These are phyloP conservation scores for Drosophila micromelanica DNA, from an alignment of 1,140 invertebrate species.

Conservation along the genomic window DNA sequence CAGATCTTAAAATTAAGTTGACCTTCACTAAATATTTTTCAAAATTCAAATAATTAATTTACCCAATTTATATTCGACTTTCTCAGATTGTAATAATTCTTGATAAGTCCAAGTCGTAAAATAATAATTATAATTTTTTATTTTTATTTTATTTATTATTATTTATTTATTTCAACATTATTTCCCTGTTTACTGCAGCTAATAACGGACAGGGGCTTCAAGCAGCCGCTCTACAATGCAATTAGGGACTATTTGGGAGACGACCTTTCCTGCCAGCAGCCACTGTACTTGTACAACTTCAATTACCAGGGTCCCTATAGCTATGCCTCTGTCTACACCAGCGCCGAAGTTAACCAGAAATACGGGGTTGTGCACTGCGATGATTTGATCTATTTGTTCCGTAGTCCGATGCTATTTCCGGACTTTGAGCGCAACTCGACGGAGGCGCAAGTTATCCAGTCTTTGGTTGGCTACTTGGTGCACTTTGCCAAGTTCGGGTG, in stretches of 20 bases:
- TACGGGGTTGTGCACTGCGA: slow-evolving; percentile 81
- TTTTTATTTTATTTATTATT: too few relatives aligned
- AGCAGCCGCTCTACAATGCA: slow-evolving; percentile 68
- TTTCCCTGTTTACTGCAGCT: slow-evolving; percentile 38
- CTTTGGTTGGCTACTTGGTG: slow-evolving; percentile 66
- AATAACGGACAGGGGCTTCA: slow-evolving; percentile 73
- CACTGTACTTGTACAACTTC: slow-evolving; percentile 72
- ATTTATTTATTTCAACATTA: too few relatives aligned
- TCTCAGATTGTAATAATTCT: too few relatives aligned
- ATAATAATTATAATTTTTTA: too few relatives aligned
- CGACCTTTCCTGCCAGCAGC: slow-evolving; percentile 34
- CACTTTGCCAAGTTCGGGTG: slow-evolving; percentile 74
- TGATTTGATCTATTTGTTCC: slow-evolving; percentile 79
- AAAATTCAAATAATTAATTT: too few relatives aligned
- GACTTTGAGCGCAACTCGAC: slow-evolving; percentile 66
- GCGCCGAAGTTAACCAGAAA: slow-evolving; percentile 39
- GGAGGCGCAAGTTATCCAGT: slow-evolving; percentile 54
- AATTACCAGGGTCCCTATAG: slow-evolving; percentile 64
- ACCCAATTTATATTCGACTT: too few relatives aligned
- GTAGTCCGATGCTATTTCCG: slow-evolving; percentile 68
- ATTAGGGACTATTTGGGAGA: slow-evolving; percentile 50
- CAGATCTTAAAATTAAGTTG: too few relatives aligned
- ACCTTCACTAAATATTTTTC: too few relatives aligned
- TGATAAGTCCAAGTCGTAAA: too few relatives aligned
- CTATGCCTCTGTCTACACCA: slow-evolving; percentile 68